Evolutionary conservation across 2,888 invertebrate genomes (phyloP).

Genomic region (Pyrgus malvae): DNA sequence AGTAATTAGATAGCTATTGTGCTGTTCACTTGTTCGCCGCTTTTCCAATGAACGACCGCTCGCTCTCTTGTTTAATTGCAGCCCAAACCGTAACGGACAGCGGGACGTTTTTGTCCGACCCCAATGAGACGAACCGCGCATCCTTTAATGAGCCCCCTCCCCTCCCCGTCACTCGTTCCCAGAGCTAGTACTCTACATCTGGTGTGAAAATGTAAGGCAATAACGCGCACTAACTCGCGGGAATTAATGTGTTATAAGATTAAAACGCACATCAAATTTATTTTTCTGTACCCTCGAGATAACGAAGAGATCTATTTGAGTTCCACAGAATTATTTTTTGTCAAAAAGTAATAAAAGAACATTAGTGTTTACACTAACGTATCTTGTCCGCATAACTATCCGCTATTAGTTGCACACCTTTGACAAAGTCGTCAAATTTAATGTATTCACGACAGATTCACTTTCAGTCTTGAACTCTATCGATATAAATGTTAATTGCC

Average conservation of each 20-base stretch:
- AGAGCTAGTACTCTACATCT: neutral
- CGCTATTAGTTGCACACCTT: too few relatives aligned
- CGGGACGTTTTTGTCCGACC: slow-evolving; percentile 66
- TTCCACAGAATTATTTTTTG: too few relatives aligned
- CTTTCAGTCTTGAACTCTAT: slow-evolving; percentile 18
- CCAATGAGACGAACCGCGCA: slow-evolving; percentile 63
- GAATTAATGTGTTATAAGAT: too few relatives aligned
- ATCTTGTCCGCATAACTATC: too few relatives aligned
- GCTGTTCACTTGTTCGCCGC: slow-evolving; percentile 72
- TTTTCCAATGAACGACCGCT: slow-evolving; percentile 65
- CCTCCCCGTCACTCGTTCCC: slow-evolving; percentile 33
- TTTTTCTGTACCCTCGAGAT: too few relatives aligned
- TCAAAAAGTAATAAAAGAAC: too few relatives aligned
- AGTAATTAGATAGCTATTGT: slow-evolving; percentile 75
- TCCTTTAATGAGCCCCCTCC: slow-evolving; percentile 63
- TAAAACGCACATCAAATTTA: too few relatives aligned
- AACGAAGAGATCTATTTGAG: too few relatives aligned
- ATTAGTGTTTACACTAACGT: too few relatives aligned
- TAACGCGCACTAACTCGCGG: too few relatives aligned
- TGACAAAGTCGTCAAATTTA: neutral
- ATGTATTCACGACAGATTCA: slow-evolving; percentile 4
- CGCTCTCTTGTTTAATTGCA: slow-evolving; percentile 72
- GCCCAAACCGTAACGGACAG: slow-evolving; percentile 69
- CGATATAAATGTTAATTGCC: slow-evolving; percentile 26
- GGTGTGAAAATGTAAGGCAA: neutral